Base-by-base conservation (phyloP, 2,113 vertebrate species). In the Aramus guarauna region DNA sequence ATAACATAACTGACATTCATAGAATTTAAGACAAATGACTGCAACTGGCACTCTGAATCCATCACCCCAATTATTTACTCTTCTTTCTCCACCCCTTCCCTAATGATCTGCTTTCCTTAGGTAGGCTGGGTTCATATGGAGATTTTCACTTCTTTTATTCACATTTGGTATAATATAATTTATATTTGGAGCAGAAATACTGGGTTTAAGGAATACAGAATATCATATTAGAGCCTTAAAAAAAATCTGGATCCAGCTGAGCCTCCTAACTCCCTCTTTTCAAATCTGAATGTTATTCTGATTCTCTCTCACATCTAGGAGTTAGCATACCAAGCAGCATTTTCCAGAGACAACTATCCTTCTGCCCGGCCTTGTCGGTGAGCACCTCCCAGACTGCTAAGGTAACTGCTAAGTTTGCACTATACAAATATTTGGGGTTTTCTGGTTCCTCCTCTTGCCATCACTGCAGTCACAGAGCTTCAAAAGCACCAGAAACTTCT, bases 101-200 rank as follows among this genome's bases (percentile, higher is more conserved):
- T 88, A 83, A 94, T 3, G 8, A 90, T 52, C 67, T 77, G 37
- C 59, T 59, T 45, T 69, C 29, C 86, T 90, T 68, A 94, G n/a
- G 19, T 16, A 47, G 22, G 29, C 47, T 78, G 85, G 27, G 7
- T 91, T 55, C 69, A 39, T 12, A 20, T 5, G 34, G 26, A 78
- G 21, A 39, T 48, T 68, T 84, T 32, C 7, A 69, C 36, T 63
- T 75, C 13, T 59, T 75, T 69, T 20, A 17, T 53, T 83, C 47
- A 9, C 5, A 7, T 55, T 10, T 56, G 30, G 16, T 48, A 36
- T 15, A 32, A 12, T 18, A 22, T 15, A 8, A 10, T 20, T 76
- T 71, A 6, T n/a, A 24, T 63, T 53, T 80, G 59, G 7, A 84
- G 64, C 30, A 95, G 27, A 90, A 85, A 82, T 47, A 27, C 16